These are phyloP conservation scores for Atta colombica DNA, from an alignment of 1,140 invertebrate genomes.

Conservation along the genomic window DNA sequence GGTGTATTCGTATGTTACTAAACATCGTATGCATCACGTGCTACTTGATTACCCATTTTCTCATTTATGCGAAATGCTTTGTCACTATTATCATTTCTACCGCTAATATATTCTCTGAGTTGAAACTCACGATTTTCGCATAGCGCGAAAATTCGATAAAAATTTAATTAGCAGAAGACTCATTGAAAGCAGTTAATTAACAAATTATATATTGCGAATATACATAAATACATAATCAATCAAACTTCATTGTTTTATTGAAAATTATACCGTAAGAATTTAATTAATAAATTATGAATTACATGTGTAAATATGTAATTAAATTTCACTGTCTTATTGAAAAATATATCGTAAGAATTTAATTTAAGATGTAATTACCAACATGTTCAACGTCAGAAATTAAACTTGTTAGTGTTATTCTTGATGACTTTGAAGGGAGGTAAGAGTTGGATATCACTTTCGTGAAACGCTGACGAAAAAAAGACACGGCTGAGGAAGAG, in stretches of 20 bases:
- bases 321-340: not conserved
- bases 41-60: slow-evolving; percentile 60
- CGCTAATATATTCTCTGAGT: not conserved
- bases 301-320: not conserved
- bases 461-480: slow-evolving; percentile 41
- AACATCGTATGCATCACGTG: slow-evolving; percentile 59
- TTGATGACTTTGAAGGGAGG: not conserved
- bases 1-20: slow-evolving; percentile 23
- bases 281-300: not conserved
- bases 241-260: not conserved
- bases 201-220: not conserved
- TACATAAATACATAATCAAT: not conserved
- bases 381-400: not conserved
- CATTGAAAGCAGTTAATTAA: not conserved
- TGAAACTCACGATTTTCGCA: not conserved
- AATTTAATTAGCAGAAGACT: not conserved
- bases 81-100: slow-evolving; percentile 19
- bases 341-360: not conserved
- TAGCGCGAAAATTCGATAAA: not conserved
- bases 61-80: slow-evolving; percentile 33
- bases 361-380: not conserved
- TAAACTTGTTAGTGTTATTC: not conserved
- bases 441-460: slow-evolving; percentile 40
- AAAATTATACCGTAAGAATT: not conserved
- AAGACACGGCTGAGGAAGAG: slow-evolving; percentile 75